A percentile compares a stretch with the other conserved stretches of the same genome.
These are phyloP conservation scores for Sarcophaga variegata DNA, from an alignment of 2,888 invertebrate species.

Conservation along the genomic window DNA sequence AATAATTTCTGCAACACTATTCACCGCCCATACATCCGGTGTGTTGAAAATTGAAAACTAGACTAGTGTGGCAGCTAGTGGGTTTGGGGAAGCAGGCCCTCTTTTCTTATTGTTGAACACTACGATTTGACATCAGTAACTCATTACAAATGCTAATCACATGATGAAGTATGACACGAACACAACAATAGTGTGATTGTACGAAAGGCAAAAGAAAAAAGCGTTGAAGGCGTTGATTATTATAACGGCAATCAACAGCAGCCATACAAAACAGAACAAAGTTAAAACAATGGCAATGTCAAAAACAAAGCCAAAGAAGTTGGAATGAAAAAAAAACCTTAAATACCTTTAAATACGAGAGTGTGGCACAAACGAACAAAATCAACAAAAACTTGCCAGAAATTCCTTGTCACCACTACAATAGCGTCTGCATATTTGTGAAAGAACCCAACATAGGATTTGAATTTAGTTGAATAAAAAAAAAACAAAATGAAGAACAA, in stretches of 20 bases:
- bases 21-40: background rate
- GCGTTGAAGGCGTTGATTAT: conserved; percentile 26
- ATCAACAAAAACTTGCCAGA: conserved; percentile 14
- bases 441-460: background rate
- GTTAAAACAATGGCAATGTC: background rate
- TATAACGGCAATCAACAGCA: conserved; percentile 46
- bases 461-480: background rate
- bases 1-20: background rate
- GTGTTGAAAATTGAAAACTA: background rate
- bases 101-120: conserved; percentile 7
- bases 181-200: conserved; percentile 41
- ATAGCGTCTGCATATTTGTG: background rate
- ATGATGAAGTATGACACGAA: conserved; percentile 50
- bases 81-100: background rate
- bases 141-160: conserved; percentile 68
- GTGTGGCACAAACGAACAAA: conserved; percentile 6
- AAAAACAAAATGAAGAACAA: background rate
- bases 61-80: no score
- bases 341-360: conserved; percentile 40
- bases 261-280: conserved; percentile 3
- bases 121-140: conserved; percentile 54
- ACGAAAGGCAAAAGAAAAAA: conserved; percentile 18
- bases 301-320: background rate
- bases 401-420: conserved; percentile 16
- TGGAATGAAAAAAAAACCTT: background rate